These are phyloP conservation scores for Gymnorhina tibicen DNA, from an alignment of 2,113 vertebrate genomes.

Conservation along the genomic window DNA sequence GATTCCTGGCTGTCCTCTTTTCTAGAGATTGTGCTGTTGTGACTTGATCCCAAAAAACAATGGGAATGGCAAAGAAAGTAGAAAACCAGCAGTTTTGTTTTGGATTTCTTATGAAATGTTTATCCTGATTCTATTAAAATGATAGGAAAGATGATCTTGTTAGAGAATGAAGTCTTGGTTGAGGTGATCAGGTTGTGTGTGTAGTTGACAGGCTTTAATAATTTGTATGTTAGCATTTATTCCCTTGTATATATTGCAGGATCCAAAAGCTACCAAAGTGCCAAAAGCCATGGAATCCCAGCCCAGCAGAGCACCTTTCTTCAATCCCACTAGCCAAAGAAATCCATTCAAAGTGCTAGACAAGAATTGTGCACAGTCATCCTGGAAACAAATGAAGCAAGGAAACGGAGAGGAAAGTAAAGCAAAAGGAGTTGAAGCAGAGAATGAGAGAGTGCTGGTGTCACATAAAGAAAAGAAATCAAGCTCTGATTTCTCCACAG, in stretches of 20 bases:
- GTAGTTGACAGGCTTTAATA: background rate
- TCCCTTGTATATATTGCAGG: conserved; percentile 42
- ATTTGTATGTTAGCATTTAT: background rate
- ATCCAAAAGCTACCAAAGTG: conserved; percentile 62
- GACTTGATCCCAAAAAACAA: background rate
- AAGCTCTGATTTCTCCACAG: background rate
- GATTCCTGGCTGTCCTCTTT: background rate
- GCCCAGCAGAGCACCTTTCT: background rate
- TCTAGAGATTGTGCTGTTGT: background rate
- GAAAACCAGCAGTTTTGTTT: background rate
- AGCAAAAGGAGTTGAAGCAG: background rate
- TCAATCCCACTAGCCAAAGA: conserved; percentile 59
- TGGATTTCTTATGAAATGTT: background rate
- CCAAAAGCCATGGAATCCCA: conserved; percentile 2
- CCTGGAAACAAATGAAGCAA: conserved; percentile 63
- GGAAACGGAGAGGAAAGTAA: background rate
- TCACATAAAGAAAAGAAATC: background rate
- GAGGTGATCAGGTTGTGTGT: background rate
- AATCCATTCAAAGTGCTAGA: conserved; percentile 86
- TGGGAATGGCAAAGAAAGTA: background rate
- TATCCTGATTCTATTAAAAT: background rate
- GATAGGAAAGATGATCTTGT: background rate
- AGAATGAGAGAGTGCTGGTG: background rate
- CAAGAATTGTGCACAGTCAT: conserved; percentile 61
- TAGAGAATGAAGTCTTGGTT: background rate